Percentiles rank a stretch among this genome's conserved stretches.
phyloP scores from a whole-genome alignment of 2,113 vertebrate genomes.

The Meles meles region DNA sequence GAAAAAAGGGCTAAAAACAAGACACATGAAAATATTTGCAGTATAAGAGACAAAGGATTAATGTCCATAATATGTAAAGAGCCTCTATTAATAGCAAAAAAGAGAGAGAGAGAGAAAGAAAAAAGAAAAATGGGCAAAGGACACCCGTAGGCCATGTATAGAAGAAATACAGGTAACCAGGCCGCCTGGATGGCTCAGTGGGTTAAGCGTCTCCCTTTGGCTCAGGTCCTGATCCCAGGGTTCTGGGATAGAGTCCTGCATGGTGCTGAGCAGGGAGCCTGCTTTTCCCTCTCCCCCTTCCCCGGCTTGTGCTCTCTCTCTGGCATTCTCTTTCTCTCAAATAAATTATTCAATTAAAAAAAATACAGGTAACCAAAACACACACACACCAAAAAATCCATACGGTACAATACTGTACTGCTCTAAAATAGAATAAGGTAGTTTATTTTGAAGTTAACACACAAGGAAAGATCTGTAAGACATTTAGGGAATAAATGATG shows the following conservation, averaged over 20 bases:
- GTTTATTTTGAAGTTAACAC: slow-evolving; percentile 8
- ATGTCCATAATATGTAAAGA: background rate
- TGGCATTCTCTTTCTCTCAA: no score
- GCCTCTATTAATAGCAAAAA: background rate
- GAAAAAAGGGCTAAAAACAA: background rate
- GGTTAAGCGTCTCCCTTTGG: no score
- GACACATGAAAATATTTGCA: background rate
- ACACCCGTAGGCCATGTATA: background rate
- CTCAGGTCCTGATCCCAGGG: no score
- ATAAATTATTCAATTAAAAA: no score
- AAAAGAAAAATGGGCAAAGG: background rate
- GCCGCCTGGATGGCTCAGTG: no score
- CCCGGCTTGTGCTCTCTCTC: no score
- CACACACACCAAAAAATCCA: background rate
- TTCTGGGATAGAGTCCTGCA: no score
- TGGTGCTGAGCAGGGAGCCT: no score
- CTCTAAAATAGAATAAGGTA: background rate
- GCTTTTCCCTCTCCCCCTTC: no score
- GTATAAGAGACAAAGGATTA: background rate
- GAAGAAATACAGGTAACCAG: background rate
- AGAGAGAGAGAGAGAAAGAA: background rate
- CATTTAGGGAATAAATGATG: background rate
- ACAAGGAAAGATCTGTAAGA: background rate
- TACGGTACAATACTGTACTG: background rate
- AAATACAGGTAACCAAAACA: background rate